Conservation (phyloP, 2,797 vertebrate genomes). For the Sebastes glaucus region DNA sequence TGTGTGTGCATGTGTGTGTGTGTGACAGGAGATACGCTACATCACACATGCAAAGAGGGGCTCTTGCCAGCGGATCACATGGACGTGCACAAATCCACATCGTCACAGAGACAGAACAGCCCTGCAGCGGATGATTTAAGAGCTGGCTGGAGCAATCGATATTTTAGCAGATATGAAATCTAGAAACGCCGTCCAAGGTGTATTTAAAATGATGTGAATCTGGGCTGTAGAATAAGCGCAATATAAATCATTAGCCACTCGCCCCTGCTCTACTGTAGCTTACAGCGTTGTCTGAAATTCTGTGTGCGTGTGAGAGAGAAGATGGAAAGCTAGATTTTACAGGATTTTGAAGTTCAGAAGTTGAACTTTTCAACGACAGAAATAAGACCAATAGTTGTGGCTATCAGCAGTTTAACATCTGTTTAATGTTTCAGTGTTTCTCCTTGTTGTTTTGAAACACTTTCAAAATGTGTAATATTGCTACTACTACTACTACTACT, state of each 20-base stretch:
- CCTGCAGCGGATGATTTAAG: constrained; percentile 68
- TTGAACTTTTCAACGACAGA: background rate
- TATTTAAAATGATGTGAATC: constrained; percentile 71
- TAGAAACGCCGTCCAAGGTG: constrained; percentile 53
- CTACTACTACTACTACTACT: background rate
- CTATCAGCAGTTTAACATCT: background rate
- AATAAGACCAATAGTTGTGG: background rate
- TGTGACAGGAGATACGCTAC: constrained; percentile 16
- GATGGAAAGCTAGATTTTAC: background rate
- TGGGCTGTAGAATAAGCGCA: constrained; percentile 52
- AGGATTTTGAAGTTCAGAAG: background rate
- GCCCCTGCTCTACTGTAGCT: background rate
- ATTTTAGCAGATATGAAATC: constrained; percentile 72
- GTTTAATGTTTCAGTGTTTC: background rate
- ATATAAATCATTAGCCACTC: constrained; percentile 51
- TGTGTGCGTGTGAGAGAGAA: background rate
- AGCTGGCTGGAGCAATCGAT: constrained; percentile 68
- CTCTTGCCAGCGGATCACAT: constrained; percentile 29
- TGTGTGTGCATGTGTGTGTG: constrained; percentile 24
- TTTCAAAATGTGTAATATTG: background rate
- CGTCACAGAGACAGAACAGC: constrained; percentile 35
- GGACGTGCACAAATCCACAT: constrained; percentile 1
- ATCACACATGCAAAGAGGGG: constrained; percentile 57
- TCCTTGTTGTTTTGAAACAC: background rate
- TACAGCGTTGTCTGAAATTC: constrained; percentile 3